Percentiles rank a stretch among this genome's conserved stretches.
These are phyloP conservation scores for Uria aalge DNA, from an alignment of 2,113 vertebrate genomes.

Conservation along the genomic window DNA sequence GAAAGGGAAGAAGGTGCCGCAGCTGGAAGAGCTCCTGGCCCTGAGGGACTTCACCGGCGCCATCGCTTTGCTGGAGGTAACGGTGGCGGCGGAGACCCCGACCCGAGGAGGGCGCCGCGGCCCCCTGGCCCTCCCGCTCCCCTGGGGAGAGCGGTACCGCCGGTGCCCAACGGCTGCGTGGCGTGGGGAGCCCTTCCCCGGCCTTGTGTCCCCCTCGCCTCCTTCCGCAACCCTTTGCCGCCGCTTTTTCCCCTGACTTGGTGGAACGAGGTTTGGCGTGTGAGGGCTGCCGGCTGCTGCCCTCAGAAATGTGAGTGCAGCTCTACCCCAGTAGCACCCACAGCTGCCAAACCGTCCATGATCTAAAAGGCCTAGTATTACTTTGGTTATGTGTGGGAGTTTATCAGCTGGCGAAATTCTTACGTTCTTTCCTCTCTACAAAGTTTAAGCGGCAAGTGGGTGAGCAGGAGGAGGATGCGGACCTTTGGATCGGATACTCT, in stretches of 20 bases:
- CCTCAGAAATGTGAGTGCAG: background rate
- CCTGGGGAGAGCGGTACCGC: background rate
- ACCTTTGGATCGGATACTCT: constrained; percentile 92
- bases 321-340: background rate
- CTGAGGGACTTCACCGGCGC: constrained; percentile 92
- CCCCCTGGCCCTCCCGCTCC: background rate
- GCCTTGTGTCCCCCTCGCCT: background rate
- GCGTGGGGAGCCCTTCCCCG: background rate
- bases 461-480: constrained; percentile 82
- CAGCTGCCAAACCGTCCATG: background rate
- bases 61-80: constrained; percentile 90
- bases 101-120: background rate
- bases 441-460: constrained; percentile 92
- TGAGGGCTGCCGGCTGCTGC: background rate
- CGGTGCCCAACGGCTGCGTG: background rate
- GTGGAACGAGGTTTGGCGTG: background rate
- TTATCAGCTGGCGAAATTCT: background rate
- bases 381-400: background rate
- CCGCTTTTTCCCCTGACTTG: background rate
- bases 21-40: constrained; percentile 86
- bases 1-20: constrained; percentile 84
- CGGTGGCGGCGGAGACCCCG: background rate
- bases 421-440: background rate
- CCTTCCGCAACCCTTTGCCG: background rate
- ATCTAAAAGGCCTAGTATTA: background rate